Conservation (phyloP, 2,888 invertebrate genomes). For the Apamea crenata region DNA sequence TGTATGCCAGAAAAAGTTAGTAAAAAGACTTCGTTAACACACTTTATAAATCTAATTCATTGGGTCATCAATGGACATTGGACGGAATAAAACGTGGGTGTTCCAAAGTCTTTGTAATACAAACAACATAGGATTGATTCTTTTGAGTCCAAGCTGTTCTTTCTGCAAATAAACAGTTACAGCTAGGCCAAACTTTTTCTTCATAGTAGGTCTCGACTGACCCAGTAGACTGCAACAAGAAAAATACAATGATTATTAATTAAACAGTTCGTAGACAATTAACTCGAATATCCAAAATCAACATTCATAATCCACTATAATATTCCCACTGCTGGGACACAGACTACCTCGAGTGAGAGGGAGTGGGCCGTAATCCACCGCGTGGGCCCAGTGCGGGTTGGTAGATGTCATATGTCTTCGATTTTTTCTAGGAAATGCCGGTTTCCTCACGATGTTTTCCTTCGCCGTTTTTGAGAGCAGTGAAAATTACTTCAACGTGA, state of each 20-base stretch:
- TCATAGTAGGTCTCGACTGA: background rate
- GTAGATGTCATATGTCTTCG: too few relatives aligned
- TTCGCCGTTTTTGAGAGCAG: too few relatives aligned
- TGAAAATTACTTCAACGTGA: too few relatives aligned
- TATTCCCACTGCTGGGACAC: too few relatives aligned
- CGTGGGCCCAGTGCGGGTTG: too few relatives aligned
- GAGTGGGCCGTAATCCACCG: too few relatives aligned
- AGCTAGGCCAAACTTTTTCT: background rate
- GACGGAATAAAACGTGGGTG: background rate
- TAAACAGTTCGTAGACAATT: background rate
- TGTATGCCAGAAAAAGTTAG: background rate
- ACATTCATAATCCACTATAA: too few relatives aligned
- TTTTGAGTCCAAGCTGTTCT: constrained; percentile 13
- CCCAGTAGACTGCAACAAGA: background rate
- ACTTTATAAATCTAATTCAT: constrained; percentile 7
- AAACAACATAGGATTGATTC: constrained; percentile 15
- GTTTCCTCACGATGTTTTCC: too few relatives aligned
- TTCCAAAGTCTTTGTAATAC: constrained; percentile 10
- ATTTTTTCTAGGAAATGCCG: too few relatives aligned
- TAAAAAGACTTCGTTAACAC: constrained; percentile 27
- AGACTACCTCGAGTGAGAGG: too few relatives aligned
- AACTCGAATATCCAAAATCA: background rate
- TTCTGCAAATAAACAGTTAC: constrained; percentile 30
- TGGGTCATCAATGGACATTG: constrained; percentile 13
- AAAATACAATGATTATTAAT: background rate